Percentiles rank a stretch among this genome's conserved stretches.
These are phyloP conservation scores for Decapterus maruadsi DNA, from an alignment of 2,797 vertebrate genomes.

Conservation along the genomic window DNA sequence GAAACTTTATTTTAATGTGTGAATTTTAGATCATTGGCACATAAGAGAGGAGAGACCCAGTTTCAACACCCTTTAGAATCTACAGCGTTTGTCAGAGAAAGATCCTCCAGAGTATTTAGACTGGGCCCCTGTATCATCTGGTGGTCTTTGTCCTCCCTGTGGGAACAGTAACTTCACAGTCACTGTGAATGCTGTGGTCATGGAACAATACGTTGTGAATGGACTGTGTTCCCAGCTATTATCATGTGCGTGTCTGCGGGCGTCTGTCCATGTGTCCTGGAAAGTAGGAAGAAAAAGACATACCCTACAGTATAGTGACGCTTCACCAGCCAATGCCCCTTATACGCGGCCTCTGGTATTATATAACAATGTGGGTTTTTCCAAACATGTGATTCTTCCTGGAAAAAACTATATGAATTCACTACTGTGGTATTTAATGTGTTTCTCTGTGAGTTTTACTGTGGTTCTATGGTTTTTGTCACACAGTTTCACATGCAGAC, in stretches of 20 bases:
- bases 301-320: conserved; percentile 14
- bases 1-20: not conserved
- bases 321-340: conserved; percentile 30
- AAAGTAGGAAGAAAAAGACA: conserved; percentile 13
- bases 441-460: conserved; percentile 12
- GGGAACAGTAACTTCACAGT: conserved; percentile 42
- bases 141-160: conserved; percentile 30
- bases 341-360: conserved; percentile 38
- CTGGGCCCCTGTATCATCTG: conserved; percentile 47
- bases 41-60: not conserved
- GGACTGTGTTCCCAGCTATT: not conserved
- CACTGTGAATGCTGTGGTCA: conserved; percentile 38
- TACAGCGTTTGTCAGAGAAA: not conserved
- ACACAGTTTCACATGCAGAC: conserved; percentile 8
- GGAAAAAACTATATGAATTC: conserved; percentile 64
- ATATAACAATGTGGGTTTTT: conserved; percentile 61
- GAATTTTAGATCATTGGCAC: not conserved
- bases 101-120: conserved; percentile 1
- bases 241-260: conserved; percentile 1
- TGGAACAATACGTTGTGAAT: conserved; percentile 35
- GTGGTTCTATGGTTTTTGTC: conserved; percentile 26
- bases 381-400: conserved; percentile 39
- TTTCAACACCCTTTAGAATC: not conserved
- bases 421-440: conserved; percentile 38
- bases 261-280: conserved; percentile 28